Evolutionary conservation across 2,797 vertebrate species (phyloP), one percentile per base, ranked within the genome.

Genomic region (Phrynocephalus guinanensis): DNA sequence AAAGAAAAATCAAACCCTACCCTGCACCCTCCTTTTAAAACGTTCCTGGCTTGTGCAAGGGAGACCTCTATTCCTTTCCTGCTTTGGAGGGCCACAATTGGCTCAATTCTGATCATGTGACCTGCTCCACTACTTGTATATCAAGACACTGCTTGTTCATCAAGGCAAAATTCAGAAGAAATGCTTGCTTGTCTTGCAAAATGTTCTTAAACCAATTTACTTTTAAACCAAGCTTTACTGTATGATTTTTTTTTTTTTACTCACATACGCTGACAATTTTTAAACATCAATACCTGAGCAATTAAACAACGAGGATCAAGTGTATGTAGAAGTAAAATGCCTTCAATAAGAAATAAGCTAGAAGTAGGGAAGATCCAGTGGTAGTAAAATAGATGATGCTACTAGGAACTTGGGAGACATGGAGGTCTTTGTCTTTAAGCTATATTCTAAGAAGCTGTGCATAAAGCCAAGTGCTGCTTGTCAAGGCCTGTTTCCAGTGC

Each of bases 281-380:
- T 66, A 66, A 81, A 33, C 3, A n/a, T n/a, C 24, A 44, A 67
- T 44, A 13, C 33, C 28, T 6, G 3, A 30, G 30, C 18, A 66
- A 30, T 80, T 80, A 5, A 1, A 52, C 30, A 33, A 33, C 0
- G 0, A 2, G 3, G 0, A 3, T 30, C 20, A 6, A 18, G 72
- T 33, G 18, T 9, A 83, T 16, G 67, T n/a, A 13, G 26, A 78
- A 16, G 48, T 78, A 20, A 63, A 0, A 20, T 11, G 77, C 24
- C 11, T 0, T 33, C 80, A 83, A 8, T n/a, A 33, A 6, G 4
- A 80, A 38, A 67, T 0, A 9, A 1, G 44, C 0, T 0, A 80
- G 3, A 15, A 30, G 10, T 4, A 16, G n/a, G 18, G 56, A 80
- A 11, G 26, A 79, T 16, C 52, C 1, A 0, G 18, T 28, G n/a